Evolutionary conservation across 2,888 invertebrate species (phyloP), one percentile per base, ranked within the genome.

Genomic region (Drosophila anomelani): DNA sequence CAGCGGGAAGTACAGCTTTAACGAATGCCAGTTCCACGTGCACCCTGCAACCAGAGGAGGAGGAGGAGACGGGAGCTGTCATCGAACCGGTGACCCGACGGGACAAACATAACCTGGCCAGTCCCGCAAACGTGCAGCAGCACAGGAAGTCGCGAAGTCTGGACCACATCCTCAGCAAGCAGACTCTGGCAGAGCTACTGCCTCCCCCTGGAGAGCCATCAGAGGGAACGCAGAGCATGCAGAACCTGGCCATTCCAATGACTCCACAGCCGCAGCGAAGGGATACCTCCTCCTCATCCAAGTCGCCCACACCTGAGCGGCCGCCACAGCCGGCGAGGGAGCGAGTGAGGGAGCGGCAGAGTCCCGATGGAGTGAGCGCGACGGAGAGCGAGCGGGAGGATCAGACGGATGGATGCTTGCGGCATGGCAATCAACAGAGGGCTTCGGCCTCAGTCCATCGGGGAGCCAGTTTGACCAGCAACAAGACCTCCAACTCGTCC

Each of bases 61-160:
- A 80, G 36, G 58, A 55, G 15, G 59, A 20, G 20, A 20, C 61
- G 23, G 60, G 47, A 0, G 26, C 36, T 13, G 32, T 26, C 6
- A 12, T 17, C 6, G 63, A 60, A 3, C 39, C 53, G 4, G 92
- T 92, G 13, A 73, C 81, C n/a, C 83, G 85, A 23, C 86, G 92
- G 4, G 92, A 91, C 15, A 92, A 92, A 59, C 83, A 78, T 80
- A 58, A 75, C 66, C 66, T 80, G 69, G 60, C 71, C 9, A 88
- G 80, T 49, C 87, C 89, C 3, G 53, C 71, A 2, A 90, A 89
- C 77, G 84, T 86, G 13, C 91, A 91, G 17, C 91, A 91, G 56
- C 92, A 93, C 79, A 90, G 94, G 70, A 93, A 94, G 81, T 95
- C 95, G 47, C 94, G 94, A 55, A 95, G 95, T 88, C 92, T 95